A percentile compares a stretch with the other conserved stretches of the same genome.
These are phyloP conservation scores for Ophiodon elongatus DNA, from an alignment of 2,113 vertebrate genomes.

Conservation along the genomic window DNA sequence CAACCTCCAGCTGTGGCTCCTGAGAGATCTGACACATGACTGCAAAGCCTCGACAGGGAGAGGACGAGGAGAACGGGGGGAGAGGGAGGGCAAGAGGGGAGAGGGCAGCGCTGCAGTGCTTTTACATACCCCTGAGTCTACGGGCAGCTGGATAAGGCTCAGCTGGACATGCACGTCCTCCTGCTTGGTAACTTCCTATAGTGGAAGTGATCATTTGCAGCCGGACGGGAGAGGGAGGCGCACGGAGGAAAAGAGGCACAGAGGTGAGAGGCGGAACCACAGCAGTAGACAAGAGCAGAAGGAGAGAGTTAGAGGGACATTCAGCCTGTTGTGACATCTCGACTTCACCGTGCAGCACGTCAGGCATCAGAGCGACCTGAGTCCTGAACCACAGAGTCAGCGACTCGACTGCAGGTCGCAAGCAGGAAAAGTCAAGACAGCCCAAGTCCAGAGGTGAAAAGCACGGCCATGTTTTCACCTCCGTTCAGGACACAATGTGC, in stretches of 20 bases:
- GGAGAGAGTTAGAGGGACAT: conserved; percentile 52
- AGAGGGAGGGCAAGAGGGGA: conserved; percentile 37
- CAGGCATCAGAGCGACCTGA: conserved; percentile 42
- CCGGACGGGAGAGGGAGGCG: conserved; percentile 69
- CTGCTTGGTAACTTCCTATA: conserved; percentile 96
- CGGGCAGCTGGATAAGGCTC: conserved; percentile 99
- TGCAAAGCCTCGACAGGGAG: conserved; percentile 25
- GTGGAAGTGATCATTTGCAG: conserved; percentile 83
- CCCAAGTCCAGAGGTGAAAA: conserved; percentile 15
- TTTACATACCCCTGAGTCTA: conserved; percentile 96
- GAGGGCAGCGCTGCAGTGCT: conserved; percentile 76
- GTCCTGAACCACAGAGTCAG: conserved; percentile 37
- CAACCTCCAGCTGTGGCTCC: conserved; percentile 25
- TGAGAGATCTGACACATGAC: conserved; percentile 30
- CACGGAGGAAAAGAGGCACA: conserved; percentile 58
- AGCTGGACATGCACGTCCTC: conserved; percentile 96
- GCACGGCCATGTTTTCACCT: conserved; percentile 34
- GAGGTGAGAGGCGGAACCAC: conserved; percentile 57
- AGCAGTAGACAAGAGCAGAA: conserved; percentile 59
- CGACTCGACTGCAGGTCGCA: conserved; percentile 15
- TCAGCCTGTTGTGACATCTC: conserved; percentile 41
- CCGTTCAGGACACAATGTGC: conserved; percentile 1
- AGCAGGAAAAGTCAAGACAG: conserved; percentile 39
- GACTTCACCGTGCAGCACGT: conserved; percentile 58
- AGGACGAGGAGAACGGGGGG: conserved; percentile 24